Conservation (phyloP, 2,797 vertebrate species). For the Hephaestus fuliginosus region DNA sequence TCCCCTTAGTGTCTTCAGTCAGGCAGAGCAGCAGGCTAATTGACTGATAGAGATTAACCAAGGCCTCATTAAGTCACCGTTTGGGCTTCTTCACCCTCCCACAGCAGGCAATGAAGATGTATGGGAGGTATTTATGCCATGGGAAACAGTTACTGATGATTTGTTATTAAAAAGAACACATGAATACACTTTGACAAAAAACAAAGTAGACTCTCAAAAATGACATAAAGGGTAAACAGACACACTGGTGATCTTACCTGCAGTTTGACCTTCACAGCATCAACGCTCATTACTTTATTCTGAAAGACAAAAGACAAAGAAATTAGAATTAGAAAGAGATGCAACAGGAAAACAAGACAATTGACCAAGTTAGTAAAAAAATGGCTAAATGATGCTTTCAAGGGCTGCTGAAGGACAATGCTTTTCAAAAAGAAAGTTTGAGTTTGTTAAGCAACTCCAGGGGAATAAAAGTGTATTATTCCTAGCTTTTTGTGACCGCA, state of each 20-base stretch:
- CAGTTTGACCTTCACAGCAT: constrained; percentile 80
- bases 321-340: not conserved
- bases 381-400: constrained; percentile 12
- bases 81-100: constrained; percentile 24
- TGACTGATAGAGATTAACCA: constrained; percentile 71
- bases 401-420: not conserved
- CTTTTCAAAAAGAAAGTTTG: not conserved
- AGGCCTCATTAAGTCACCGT: constrained; percentile 67
- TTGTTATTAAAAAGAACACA: constrained; percentile 22
- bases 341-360: not conserved
- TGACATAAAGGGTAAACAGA: not conserved
- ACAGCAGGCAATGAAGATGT: constrained; percentile 46
- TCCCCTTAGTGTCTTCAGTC: constrained; percentile 57
- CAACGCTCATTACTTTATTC: constrained; percentile 84
- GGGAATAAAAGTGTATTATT: not conserved
- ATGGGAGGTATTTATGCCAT: constrained; percentile 16
- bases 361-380: not conserved
- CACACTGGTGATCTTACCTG: constrained; percentile 70
- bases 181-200: not conserved
- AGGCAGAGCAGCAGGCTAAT: constrained; percentile 62
- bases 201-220: not conserved
- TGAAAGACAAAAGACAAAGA: constrained; percentile 65
- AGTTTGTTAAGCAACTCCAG: constrained; percentile 9
- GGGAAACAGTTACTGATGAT: constrained; percentile 26
- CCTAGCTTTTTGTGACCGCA: constrained; percentile 30